Conservation (phyloP, 2,888 invertebrate species). For the Drosophila prolongata region DNA sequence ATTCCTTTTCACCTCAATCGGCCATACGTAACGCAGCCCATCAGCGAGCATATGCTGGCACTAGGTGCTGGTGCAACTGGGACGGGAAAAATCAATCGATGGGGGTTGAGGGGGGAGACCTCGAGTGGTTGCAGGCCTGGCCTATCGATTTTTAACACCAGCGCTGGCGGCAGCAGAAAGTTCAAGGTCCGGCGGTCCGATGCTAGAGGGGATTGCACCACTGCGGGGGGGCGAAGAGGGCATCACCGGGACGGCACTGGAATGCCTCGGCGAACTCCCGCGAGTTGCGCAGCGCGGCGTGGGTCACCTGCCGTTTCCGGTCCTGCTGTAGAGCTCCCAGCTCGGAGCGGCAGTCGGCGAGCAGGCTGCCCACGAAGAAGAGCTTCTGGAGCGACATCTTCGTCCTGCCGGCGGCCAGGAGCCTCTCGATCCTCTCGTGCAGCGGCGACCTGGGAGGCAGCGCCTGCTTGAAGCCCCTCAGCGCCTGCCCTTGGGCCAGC, state of each 20-base stretch:
- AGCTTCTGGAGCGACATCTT: conserved; percentile 72
- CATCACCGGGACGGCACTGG: conserved; percentile 68
- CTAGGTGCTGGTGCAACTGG: conserved; percentile 6
- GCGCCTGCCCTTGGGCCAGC: conserved; percentile 72
- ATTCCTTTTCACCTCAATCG: conserved; percentile 10
- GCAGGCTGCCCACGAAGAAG: conserved; percentile 74
- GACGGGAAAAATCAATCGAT: conserved; percentile 63
- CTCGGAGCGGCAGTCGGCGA: conserved; percentile 70
- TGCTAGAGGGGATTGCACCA: conserved; percentile 50
- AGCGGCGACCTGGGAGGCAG: conserved; percentile 47
- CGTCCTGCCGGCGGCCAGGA: conserved; percentile 55
- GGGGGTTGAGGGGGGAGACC: conserved; percentile 11
- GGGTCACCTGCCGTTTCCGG: conserved; percentile 62
- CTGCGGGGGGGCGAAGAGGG: conserved; percentile 32
- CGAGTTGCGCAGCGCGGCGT: conserved; percentile 76
- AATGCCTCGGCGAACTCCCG: conserved; percentile 78
- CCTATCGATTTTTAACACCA: conserved; percentile 12
- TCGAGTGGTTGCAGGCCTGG: conserved; percentile 6
- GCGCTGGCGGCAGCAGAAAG: conserved; percentile 31
- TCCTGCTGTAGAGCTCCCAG: conserved; percentile 48
- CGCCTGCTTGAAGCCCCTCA: conserved; percentile 72
- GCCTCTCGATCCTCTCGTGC: conserved; percentile 56
- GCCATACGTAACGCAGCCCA: conserved; percentile 9
- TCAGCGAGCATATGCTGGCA: conserved; percentile 56
- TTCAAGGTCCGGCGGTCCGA: conserved; percentile 71